A percentile compares a stretch with the other conserved stretches of the same genome.
These are phyloP conservation scores for Homarus gammarus DNA, from an alignment of 2,888 invertebrate genomes.

Conservation along the genomic window DNA sequence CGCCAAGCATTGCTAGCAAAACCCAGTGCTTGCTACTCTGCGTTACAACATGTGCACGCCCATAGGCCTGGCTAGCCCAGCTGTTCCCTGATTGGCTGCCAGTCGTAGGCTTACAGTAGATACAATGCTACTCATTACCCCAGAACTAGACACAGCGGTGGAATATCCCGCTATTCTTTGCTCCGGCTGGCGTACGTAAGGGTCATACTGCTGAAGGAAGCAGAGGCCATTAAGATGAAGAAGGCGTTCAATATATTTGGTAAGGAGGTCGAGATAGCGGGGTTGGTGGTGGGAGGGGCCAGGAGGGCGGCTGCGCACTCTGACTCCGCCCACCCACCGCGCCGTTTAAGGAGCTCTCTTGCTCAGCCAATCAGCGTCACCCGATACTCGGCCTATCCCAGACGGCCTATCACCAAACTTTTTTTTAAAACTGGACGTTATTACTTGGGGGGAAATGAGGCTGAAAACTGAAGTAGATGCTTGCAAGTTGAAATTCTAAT, in stretches of 20 bases:
- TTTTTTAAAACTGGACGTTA: constrained; percentile 60
- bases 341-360: constrained; percentile 54
- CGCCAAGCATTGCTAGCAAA: constrained; percentile 33
- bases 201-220: constrained; percentile 68
- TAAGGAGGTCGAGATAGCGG: constrained; percentile 67
- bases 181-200: constrained; percentile 62
- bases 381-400: constrained; percentile 65
- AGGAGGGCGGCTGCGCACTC: constrained; percentile 59
- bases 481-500: constrained; percentile 52
- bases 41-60: constrained; percentile 62
- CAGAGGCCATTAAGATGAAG: constrained; percentile 75
- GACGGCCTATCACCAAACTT: constrained; percentile 56
- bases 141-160: constrained; percentile 9
- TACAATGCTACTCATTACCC: constrained; percentile 39
- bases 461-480: constrained; percentile 57
- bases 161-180: constrained; percentile 39
- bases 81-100: constrained; percentile 67
- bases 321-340: constrained; percentile 61
- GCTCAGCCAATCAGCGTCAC: constrained; percentile 61
- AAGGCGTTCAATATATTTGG: constrained; percentile 75
- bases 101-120: constrained; percentile 58
- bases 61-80: constrained; percentile 66
- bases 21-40: constrained; percentile 54
- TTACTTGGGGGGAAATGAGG: constrained; percentile 65
- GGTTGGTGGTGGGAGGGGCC: constrained; percentile 67